phyloP scores from a whole-genome alignment of 2,113 vertebrate species.

The Embiotoca jacksoni region DNA sequence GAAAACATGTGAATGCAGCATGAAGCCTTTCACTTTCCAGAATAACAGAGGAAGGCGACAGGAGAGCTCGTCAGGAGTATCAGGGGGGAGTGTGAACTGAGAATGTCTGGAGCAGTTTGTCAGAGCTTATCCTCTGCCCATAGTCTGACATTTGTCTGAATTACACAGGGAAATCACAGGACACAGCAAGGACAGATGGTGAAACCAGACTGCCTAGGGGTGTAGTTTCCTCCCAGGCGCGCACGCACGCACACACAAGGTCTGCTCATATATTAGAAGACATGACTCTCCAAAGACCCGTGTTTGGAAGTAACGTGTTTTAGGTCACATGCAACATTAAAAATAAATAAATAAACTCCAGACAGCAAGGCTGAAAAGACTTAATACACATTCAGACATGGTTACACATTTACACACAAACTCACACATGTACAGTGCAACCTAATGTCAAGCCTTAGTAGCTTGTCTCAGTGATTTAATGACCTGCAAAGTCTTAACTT shows the following conservation, averaged over 20 bases:
- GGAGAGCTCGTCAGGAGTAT: slow-evolving; percentile 39
- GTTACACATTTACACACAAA: background rate
- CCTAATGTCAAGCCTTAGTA: background rate
- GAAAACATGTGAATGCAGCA: slow-evolving; percentile 6
- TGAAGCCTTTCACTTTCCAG: slow-evolving; percentile 23
- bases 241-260: slow-evolving; percentile 14
- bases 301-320: slow-evolving; percentile 1
- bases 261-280: slow-evolving; percentile 2
- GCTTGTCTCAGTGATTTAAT: slow-evolving; percentile 13
- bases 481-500: background rate
- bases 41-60: slow-evolving; percentile 39
- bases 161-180: slow-evolving; percentile 75
- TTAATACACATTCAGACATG: background rate
- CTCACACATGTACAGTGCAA: background rate
- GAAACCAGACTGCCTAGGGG: slow-evolving; percentile 57
- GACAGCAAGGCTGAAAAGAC: background rate
- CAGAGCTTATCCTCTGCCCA: slow-evolving; percentile 64
- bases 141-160: slow-evolving; percentile 78
- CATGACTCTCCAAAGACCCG: slow-evolving; percentile 11
- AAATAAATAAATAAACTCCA: background rate
- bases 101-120: slow-evolving; percentile 66
- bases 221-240: slow-evolving; percentile 36
- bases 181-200: slow-evolving; percentile 75
- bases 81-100: slow-evolving; percentile 12
- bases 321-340: slow-evolving; percentile 6